Evolutionary conservation across 1,140 invertebrate genomes (phyloP), one percentile per base, ranked within the genome.

Genomic region (Scaptomyza graminum): DNA sequence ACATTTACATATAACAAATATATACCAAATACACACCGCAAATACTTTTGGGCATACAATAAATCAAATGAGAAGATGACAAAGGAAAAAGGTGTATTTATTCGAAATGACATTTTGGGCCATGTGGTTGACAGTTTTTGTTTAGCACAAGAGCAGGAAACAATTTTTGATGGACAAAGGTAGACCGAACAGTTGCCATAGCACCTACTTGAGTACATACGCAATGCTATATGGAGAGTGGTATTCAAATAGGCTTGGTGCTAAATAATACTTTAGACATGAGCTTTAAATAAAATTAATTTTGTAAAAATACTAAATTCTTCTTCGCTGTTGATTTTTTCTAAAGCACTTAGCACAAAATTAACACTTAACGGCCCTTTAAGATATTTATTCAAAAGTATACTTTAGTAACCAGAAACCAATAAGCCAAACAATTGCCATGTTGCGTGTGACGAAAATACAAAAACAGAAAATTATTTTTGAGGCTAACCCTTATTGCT

Each of bases 41-140:
- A 88, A 82, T 76, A 61, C 61, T 71, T 60, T 74, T 34, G 54
- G 46, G 43, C 54, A 47, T 28, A 70, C 85, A 54, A 88, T 83
- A 88, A 88, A 88, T 88, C 76, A 79, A 76, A 76, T 63, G 73
- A 76, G 71, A 88, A 76, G 65, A 56, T 43, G 49, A 51, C 22
- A 54, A 34, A 68, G 47, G 60, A 46, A 76, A 72, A 75, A 81
- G 74, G 69, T 73, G 77, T 79, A 74, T 84, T 82, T 78, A 75
- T 80, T 66, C 64, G 34, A 80, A 87, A 88, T 79, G 77, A 80
- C 61, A 79, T 66, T 66, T 73, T 63, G 46, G 46, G 65, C 28
- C 70, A 60, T 63, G 52, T 47, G 57, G 18, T 39, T 68, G 71
- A 60, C 68, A 68, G 61, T 54, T 71, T 72, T 43, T 28, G 55